phyloP scores from a whole-genome alignment of 2,113 vertebrate species.

The Colaptes auratus region DNA sequence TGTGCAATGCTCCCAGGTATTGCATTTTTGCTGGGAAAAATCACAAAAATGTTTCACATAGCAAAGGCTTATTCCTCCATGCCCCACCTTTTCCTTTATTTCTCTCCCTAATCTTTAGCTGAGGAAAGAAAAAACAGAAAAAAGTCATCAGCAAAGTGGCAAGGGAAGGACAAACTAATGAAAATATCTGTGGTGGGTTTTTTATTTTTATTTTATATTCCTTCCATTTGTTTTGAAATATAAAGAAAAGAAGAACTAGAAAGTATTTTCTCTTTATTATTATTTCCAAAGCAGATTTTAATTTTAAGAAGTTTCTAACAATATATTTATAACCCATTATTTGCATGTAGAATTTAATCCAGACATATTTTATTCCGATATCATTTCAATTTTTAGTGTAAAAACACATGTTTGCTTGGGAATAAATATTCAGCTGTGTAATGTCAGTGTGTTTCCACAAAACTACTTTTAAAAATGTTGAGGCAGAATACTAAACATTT shows the following conservation, averaged over 20 bases:
- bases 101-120: neutral
- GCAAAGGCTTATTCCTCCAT: neutral
- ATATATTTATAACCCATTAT: neutral
- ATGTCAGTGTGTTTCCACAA: neutral
- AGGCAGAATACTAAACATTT: neutral
- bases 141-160: neutral
- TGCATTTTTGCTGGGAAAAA: neutral
- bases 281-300: neutral
- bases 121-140: neutral
- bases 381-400: neutral
- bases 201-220: neutral
- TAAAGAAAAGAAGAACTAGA: neutral
- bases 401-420: neutral
- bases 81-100: neutral
- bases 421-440: neutral
- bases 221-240: neutral
- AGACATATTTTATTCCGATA: neutral
- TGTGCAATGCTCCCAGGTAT: neutral
- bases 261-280: rapidly evolving
- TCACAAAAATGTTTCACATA: neutral
- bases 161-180: neutral
- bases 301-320: neutral
- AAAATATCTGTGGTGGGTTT: neutral
- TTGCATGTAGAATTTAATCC: neutral
- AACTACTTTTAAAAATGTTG: neutral